A percentile compares a stretch with the other conserved stretches of the same genome.
Evolutionary conservation across 2,113 vertebrate species (phyloP).

Genomic region (Cnemophilus loriae): DNA sequence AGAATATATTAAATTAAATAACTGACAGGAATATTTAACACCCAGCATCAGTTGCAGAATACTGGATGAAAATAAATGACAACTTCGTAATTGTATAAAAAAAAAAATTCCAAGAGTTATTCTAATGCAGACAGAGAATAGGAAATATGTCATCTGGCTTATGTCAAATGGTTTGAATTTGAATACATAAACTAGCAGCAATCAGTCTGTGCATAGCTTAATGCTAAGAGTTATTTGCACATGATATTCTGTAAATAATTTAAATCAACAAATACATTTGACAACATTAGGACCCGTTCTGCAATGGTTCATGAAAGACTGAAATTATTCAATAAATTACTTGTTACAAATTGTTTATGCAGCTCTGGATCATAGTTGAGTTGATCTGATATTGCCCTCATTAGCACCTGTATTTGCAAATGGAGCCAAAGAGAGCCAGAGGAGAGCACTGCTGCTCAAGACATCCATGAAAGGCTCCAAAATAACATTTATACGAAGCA

Average conservation of each 20-base stretch:
- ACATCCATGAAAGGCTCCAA: not conserved
- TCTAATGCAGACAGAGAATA: not conserved
- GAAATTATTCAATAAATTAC: slow-evolving; percentile 7
- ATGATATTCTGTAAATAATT: not conserved
- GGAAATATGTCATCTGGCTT: slow-evolving; percentile 2
- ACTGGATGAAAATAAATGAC: not conserved
- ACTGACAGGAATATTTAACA: slow-evolving; percentile 1
- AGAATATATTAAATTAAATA: slow-evolving; percentile 7
- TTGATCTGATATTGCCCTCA: not conserved
- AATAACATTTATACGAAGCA: not conserved
- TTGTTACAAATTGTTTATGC: not conserved
- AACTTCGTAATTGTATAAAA: not conserved
- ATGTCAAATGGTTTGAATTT: not conserved
- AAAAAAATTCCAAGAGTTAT: not conserved
- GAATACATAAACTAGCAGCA: not conserved
- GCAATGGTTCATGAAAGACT: not conserved
- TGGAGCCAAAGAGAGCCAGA: not conserved
- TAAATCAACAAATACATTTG: not conserved
- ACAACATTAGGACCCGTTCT: not conserved
- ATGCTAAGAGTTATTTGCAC: not conserved
- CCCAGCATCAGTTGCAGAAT: not conserved
- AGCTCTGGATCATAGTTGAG: not conserved
- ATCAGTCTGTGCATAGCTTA: not conserved
- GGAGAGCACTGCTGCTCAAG: not conserved
- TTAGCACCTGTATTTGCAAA: not conserved